phyloP scores from a whole-genome alignment of 2,888 invertebrate species.

The Callyntrura sp. region DNA sequence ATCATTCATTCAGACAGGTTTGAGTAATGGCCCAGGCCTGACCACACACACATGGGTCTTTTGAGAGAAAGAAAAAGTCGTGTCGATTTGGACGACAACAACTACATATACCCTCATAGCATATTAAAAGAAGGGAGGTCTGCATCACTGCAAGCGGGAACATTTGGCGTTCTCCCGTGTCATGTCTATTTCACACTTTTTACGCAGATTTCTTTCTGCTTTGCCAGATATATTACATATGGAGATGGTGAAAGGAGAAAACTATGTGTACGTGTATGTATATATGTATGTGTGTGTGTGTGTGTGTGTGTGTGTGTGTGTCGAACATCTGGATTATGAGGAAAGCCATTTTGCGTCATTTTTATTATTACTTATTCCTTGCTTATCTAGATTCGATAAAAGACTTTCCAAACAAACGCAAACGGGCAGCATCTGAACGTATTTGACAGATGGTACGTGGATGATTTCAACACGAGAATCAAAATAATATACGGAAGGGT shows the following conservation, averaged over 20 bases:
- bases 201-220: slow-evolving; percentile 65
- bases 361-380: slow-evolving; percentile 67
- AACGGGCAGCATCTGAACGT: background rate
- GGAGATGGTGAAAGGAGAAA: background rate
- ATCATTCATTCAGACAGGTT: slow-evolving; percentile 79
- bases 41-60: slow-evolving; percentile 77
- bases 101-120: slow-evolving; percentile 24
- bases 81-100: slow-evolving; percentile 62
- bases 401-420: slow-evolving; percentile 43
- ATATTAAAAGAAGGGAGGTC: background rate
- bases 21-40: slow-evolving; percentile 79
- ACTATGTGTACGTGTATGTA: background rate
- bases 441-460: slow-evolving; percentile 36
- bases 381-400: slow-evolving; percentile 24
- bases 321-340: slow-evolving; percentile 67
- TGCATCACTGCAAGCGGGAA: slow-evolving; percentile 28
- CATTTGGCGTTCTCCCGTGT: slow-evolving; percentile 69
- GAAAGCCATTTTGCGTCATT: slow-evolving; percentile 64
- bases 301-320: background rate
- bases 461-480: background rate
- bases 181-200: slow-evolving; percentile 71
- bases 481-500: background rate
- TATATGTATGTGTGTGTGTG: background rate
- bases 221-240: background rate
- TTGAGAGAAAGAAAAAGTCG: slow-evolving; percentile 23